These are phyloP conservation scores for Lordiphosa clarofinis DNA, from an alignment of 1,140 invertebrate species.

Conservation along the genomic window DNA sequence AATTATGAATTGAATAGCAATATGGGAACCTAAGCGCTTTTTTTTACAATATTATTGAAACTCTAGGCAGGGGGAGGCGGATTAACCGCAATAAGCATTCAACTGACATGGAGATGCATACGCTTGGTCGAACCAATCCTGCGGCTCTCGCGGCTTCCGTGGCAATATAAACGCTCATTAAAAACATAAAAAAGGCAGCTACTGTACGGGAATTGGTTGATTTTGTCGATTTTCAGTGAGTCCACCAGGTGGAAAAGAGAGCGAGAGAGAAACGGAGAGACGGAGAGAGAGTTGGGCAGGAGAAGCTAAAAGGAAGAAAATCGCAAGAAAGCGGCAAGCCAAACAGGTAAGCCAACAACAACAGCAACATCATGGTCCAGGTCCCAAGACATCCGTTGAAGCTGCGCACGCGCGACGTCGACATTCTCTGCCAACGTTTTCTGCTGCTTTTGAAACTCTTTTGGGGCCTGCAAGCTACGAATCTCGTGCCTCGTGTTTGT, in stretches of 20 bases:
- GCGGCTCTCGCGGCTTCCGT: slow-evolving; percentile 10
- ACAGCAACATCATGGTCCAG: slow-evolving; percentile 30
- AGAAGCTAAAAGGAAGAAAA: slow-evolving; percentile 34
- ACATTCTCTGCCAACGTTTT: slow-evolving; percentile 22
- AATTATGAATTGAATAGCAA: not conserved
- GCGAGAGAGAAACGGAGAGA: slow-evolving; percentile 1
- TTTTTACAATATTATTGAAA: not conserved
- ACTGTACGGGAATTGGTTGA: slow-evolving; percentile 73
- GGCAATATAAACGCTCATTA: slow-evolving; percentile 75
- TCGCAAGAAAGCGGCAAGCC: slow-evolving; percentile 58
- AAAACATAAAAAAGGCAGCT: slow-evolving; percentile 69
- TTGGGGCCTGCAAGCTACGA: slow-evolving; percentile 34
- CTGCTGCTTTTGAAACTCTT: slow-evolving; percentile 28
- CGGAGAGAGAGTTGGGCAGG: slow-evolving; percentile 6
- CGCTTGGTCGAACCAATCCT: slow-evolving; percentile 15
- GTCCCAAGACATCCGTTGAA: slow-evolving; percentile 55
- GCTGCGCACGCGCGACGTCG: slow-evolving; percentile 66
- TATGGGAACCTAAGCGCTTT: not conserved
- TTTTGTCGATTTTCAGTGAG: slow-evolving; percentile 59
- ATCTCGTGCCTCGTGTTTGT: slow-evolving; percentile 60
- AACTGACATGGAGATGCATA: slow-evolving; percentile 44
- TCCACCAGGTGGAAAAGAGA: slow-evolving; percentile 3
- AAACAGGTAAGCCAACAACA: slow-evolving; percentile 66
- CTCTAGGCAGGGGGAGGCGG: slow-evolving; percentile 7
- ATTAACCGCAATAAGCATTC: slow-evolving; percentile 33